These are phyloP conservation scores for Myotis daubentonii DNA, from an alignment of 2,797 vertebrate species.

Conservation along the genomic window DNA sequence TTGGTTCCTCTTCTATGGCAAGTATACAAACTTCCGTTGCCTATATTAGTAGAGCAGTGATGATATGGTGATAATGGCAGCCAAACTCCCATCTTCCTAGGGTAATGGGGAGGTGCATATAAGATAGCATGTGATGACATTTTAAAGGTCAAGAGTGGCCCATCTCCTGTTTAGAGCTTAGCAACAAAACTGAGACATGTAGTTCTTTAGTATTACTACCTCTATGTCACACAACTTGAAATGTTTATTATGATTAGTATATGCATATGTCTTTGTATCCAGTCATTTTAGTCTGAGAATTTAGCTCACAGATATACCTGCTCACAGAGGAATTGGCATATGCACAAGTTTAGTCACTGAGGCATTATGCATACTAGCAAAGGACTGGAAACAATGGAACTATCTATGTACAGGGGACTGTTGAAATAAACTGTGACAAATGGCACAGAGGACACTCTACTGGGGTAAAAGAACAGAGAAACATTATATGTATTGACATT, in stretches of 20 bases:
- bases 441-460: accelerated
- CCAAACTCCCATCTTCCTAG: background rate
- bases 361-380: background rate
- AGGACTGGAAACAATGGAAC: background rate
- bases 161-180: background rate
- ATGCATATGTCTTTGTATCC: background rate
- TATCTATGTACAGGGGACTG: background rate
- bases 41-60: background rate
- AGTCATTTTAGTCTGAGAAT: background rate
- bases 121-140: background rate
- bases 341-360: background rate
- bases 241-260: background rate
- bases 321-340: background rate
- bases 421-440: background rate
- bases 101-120: background rate
- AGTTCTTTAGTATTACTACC: background rate
- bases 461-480: background rate
- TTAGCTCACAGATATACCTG: background rate
- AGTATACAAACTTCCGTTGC: background rate
- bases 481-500: background rate
- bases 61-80: background rate
- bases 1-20: background rate
- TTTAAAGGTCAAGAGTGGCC: background rate
- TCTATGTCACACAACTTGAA: accelerated
- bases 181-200: background rate